Evolutionary conservation across 1,140 invertebrate genomes (phyloP).

Genomic region (Dendroctonus valens): DNA sequence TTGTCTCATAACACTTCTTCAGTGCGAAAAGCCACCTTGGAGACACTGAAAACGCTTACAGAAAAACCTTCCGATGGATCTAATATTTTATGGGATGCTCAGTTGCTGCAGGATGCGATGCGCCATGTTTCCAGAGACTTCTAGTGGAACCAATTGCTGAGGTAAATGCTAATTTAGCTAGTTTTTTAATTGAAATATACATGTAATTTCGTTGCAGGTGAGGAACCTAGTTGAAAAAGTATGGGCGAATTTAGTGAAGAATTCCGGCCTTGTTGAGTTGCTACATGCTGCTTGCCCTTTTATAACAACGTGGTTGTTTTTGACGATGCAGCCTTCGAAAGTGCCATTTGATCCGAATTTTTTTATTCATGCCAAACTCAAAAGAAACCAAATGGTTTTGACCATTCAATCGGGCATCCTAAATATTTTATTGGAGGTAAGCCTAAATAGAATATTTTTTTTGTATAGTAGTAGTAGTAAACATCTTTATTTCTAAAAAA

Average conservation of each 20-base stretch:
- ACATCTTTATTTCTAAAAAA: too few relatives aligned
- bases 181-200: too few relatives aligned
- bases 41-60: constrained; percentile 80
- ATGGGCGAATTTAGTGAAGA: constrained; percentile 75
- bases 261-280: constrained; percentile 70
- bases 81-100: constrained; percentile 56
- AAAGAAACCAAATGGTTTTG: constrained; percentile 42
- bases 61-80: constrained; percentile 39
- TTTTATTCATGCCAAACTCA: constrained; percentile 58
- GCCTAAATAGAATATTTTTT: constrained; percentile 2
- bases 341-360: constrained; percentile 75
- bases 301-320: constrained; percentile 89
- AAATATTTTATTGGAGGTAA: constrained; percentile 75
- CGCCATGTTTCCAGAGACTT: constrained; percentile 83
- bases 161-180: constrained; percentile 55
- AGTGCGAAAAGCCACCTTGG: constrained; percentile 83
- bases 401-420: constrained; percentile 49
- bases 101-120: constrained; percentile 78
- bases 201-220: constrained; percentile 17
- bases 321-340: constrained; percentile 90
- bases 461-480: too few relatives aligned
- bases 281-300: constrained; percentile 80
- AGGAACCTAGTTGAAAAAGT: constrained; percentile 69
- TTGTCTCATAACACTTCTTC: constrained; percentile 84
- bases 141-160: constrained; percentile 80